phyloP scores from a whole-genome alignment of 2,113 vertebrate species.

The Melanostigma gelatinosum region DNA sequence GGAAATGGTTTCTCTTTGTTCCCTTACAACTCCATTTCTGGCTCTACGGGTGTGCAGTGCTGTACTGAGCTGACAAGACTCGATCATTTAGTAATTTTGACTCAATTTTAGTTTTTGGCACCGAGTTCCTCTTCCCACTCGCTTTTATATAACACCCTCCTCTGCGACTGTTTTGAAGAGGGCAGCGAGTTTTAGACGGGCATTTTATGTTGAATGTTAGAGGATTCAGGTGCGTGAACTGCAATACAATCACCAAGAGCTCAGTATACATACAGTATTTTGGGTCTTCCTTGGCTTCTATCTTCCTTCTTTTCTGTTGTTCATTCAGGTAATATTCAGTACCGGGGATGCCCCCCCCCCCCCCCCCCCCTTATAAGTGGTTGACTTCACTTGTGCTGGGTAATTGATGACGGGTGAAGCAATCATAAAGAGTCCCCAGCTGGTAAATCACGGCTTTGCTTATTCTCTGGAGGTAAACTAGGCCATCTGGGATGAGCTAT shows the following conservation, averaged over 20 bases:
- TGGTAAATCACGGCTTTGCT: constrained; percentile 65
- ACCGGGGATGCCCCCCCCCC: constrained; percentile 8
- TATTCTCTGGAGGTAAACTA: constrained; percentile 64
- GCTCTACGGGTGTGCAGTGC: constrained; percentile 30
- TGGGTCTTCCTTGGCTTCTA: not conserved
- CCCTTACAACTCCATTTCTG: constrained; percentile 61
- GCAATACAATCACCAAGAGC: not conserved
- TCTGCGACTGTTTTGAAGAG: constrained; percentile 44
- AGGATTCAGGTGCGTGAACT: not conserved
- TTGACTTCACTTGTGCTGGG: constrained; percentile 42
- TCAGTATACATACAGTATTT: not conserved
- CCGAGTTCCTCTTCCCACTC: constrained; percentile 64
- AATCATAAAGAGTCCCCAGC: constrained; percentile 61
- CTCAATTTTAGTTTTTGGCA: constrained; percentile 37
- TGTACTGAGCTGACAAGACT: constrained; percentile 48
- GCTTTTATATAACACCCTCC: constrained; percentile 73
- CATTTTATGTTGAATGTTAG: constrained; percentile 32
- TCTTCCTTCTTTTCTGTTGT: constrained; percentile 18
- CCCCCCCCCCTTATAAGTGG: constrained; percentile 13
- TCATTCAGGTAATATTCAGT: constrained; percentile 22
- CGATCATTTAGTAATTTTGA: constrained; percentile 59
- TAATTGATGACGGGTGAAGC: constrained; percentile 68
- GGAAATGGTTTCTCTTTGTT: constrained; percentile 66
- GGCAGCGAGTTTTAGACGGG: constrained; percentile 47
- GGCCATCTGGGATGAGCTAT: constrained; percentile 67